A percentile compares a stretch with the other conserved stretches of the same genome.
Evolutionary conservation across 2,888 invertebrate genomes (phyloP).

Genomic region (Miltochrista miniata): DNA sequence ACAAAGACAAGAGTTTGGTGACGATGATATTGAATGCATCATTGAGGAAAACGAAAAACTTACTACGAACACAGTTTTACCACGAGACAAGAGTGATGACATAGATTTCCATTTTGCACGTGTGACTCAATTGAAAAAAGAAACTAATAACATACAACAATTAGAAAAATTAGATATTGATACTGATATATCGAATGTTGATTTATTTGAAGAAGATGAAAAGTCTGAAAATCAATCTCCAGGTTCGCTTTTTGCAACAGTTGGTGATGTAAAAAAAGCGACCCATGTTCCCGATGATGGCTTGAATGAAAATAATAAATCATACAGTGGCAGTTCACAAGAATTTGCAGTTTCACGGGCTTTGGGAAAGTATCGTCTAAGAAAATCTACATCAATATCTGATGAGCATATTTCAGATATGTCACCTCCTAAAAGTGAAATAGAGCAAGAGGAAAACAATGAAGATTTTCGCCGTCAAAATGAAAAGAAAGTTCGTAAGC

Average conservation of each 20-base stretch:
- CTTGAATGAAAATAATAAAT: conserved; percentile 79
- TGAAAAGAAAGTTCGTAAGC: conserved; percentile 60
- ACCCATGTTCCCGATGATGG: conserved; percentile 84
- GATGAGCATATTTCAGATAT: conserved; percentile 86
- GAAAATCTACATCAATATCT: conserved; percentile 88
- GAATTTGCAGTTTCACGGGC: conserved; percentile 93
- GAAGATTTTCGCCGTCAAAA: conserved; percentile 53
- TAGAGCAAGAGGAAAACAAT: conserved; percentile 49
- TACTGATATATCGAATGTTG: conserved; percentile 84
- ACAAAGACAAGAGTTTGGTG: conserved; percentile 65
- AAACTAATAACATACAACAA: conserved; percentile 62
- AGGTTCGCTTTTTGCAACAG: conserved; percentile 88
- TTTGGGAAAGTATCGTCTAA: conserved; percentile 90
- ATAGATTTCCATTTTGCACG: conserved; percentile 81
- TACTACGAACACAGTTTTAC: conserved; percentile 45
- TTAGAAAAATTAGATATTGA: conserved; percentile 82
- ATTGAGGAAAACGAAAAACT: conserved; percentile 68
- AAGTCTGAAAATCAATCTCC: conserved; percentile 86
- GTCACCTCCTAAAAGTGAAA: conserved; percentile 65
- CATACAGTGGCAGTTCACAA: conserved; percentile 87
- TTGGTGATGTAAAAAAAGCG: conserved; percentile 88
- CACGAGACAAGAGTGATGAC: conserved; percentile 77
- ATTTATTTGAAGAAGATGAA: conserved; percentile 84
- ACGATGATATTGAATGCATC: conserved; percentile 60
- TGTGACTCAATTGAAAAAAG: conserved; percentile 80